Base-by-base conservation (phyloP, 2,113 vertebrate genomes). In the Sisor rabdophorus region DNA sequence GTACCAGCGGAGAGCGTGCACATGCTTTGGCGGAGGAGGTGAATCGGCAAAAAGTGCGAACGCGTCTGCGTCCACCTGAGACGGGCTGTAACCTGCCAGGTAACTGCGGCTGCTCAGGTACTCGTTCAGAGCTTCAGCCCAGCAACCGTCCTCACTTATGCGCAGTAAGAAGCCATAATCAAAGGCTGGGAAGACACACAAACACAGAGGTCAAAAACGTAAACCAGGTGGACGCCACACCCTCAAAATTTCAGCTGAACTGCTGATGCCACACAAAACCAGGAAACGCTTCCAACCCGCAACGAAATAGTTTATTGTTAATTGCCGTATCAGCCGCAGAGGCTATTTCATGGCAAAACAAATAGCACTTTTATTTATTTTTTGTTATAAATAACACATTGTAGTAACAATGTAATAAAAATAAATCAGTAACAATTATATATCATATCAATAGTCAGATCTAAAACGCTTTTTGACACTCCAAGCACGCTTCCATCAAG, bases 1-100 rank as follows among this genome's bases (percentile, higher is more conserved):
- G 93, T 95, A 96, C 97, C 97, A 98, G 86, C 95, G 95, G 88
- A 94, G 91, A 89, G 95, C 92, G 82, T 97, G 96, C 86, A 94
- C 91, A 84, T 93, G 93, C 74, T 83, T 91, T 59, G 93, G 92
- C n/a, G 89, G 82, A n/a, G 95, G 95, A 80, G 95, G 93, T 58
- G 16, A 50, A 74, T 88, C 83, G 58, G 78, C 85, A 84, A 98
- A 92, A 86, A 90, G 93, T 89, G 82, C 91, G 90, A 96, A 95
- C 77, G 88, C 92, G 76, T 92, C 93, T 85, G 90, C 86, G 84
- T 98, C 96, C 74, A 89, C 94, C 89, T 91, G 92, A 84, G 97
- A 96, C 83, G 94, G 92, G 81, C 90, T 86, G 89, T 94, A 94
- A 81, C 95, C 95, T 68, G 91, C 93, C 91, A 98, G 89, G 91